Percentiles rank a stretch among this genome's conserved stretches.
phyloP scores from a whole-genome alignment of 2,888 invertebrate genomes.

The Drosophila monieri region DNA sequence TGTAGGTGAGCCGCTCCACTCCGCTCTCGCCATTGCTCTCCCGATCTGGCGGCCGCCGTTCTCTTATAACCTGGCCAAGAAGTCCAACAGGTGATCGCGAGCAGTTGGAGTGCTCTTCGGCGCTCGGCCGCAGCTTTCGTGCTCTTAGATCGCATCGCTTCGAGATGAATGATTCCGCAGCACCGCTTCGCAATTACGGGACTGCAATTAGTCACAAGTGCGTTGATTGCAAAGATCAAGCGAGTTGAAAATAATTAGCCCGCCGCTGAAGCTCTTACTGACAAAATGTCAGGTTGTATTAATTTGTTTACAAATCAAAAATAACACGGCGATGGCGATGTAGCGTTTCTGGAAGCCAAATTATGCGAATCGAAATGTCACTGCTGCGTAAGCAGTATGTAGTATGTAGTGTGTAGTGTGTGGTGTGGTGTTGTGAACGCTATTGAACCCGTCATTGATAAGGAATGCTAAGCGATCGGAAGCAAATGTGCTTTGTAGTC shows the following conservation, averaged over 20 bases:
- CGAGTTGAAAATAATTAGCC: slow-evolving; percentile 62
- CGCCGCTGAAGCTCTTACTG: slow-evolving; percentile 25
- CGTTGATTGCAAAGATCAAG: slow-evolving; percentile 72
- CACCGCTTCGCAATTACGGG: slow-evolving; percentile 48
- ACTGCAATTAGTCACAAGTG: slow-evolving; percentile 76
- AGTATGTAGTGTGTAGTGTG: no score
- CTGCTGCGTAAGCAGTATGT: slow-evolving; percentile 5
- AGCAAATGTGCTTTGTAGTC: not conserved
- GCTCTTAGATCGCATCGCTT: slow-evolving; percentile 20
- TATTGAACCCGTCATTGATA: slow-evolving; percentile 76
- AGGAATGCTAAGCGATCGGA: slow-evolving; percentile 47
- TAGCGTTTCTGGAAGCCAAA: slow-evolving; percentile 48
- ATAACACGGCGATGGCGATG: slow-evolving; percentile 29
- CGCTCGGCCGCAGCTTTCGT: not conserved
- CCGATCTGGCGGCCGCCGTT: no score
- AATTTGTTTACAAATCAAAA: slow-evolving; percentile 55
- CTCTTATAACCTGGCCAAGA: slow-evolving; percentile 31
- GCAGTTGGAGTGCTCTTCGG: slow-evolving; percentile 18
- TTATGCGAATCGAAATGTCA: slow-evolving; percentile 70
- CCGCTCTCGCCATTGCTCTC: slow-evolving; percentile 2
- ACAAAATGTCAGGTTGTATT: slow-evolving; percentile 51
- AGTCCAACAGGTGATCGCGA: slow-evolving; percentile 35
- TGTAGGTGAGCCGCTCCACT: slow-evolving; percentile 31
- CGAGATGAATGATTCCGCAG: slow-evolving; percentile 55
- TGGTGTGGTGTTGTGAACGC: slow-evolving; percentile 66